Base-by-base conservation (phyloP, 2,797 vertebrate genomes). In the Takifugu rubripes region DNA sequence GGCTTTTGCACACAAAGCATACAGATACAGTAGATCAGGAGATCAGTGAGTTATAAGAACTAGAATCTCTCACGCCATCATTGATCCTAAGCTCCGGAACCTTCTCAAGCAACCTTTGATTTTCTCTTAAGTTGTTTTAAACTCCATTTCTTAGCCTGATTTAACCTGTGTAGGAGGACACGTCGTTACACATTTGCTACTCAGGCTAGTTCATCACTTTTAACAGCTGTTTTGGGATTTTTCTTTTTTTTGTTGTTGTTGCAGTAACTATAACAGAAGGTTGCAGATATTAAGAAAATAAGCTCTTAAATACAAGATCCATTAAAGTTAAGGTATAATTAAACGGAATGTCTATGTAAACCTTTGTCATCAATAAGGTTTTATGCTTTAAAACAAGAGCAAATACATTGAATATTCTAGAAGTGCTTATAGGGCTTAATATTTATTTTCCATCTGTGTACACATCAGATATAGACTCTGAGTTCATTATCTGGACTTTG, bases 401-500 rank as follows among this genome's bases (percentile, higher is more conserved):
- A 67, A 55, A 73, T 78, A 77, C 77, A 78, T 77, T 72, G 74
- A 74, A 62, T 58, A 40, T 72, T 64, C 71, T 72, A 51, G 84
- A 79, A 84, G 77, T 67, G 78, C 68, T 43, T 1, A 5, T 77
- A 82, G 75, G 59, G 72, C 44, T 75, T 66, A 10, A 51, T 75
- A 81, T 86, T 88, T 86, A 83, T 83, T 87, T 85, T 67, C 26
- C 83, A 78, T 77, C 52, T 78, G 54, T 74, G 49, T 63, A 65
- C 33, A 64, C 71, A 61, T 75, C 25, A 6, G 53, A 67, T 55
- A 59, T 59, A 67, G 6, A 5, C 74, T 26, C 65, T 60, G 60
- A 56, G 36, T 60, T 74, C 53, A 53, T 69, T 16, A 1, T 36
- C 56, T 61, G 47, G 49, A 75, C 64, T 70, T 51, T 75, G 64